phyloP scores from a whole-genome alignment of 30 jellyfish, hydroid and myxozoan genomes.

The Catostylus mosaicus region DNA sequence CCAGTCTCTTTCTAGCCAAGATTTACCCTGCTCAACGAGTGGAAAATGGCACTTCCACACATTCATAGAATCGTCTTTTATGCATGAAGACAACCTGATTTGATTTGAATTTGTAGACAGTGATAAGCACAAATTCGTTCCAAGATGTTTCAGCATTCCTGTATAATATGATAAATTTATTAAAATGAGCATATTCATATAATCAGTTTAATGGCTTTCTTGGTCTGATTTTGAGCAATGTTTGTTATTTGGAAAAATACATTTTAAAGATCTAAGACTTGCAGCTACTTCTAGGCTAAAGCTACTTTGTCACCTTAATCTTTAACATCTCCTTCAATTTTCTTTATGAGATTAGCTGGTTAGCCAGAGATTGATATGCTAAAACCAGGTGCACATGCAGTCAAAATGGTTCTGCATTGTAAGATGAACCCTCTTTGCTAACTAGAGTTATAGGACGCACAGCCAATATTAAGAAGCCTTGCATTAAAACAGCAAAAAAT shows the following conservation, averaged over 20 bases:
- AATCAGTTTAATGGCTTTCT: background rate
- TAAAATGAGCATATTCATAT: no score
- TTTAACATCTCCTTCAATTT: no score
- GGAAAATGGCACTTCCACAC: conserved; percentile 66
- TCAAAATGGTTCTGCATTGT: no score
- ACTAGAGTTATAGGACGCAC: no score
- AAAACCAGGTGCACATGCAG: no score
- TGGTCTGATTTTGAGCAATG: background rate
- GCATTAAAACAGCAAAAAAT: no score
- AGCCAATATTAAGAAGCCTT: no score
- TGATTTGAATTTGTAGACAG: conserved; percentile 30
- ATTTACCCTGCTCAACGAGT: conserved; percentile 23
- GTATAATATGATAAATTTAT: background rate
- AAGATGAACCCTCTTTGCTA: no score
- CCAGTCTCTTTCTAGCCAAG: conserved; percentile 59
- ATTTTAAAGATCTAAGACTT: background rate
- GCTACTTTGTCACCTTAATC: background rate
- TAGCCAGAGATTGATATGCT: no score
- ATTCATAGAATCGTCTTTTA: conserved; percentile 13
- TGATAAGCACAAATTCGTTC: conserved; percentile 33
- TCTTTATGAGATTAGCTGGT: no score
- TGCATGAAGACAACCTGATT: conserved; percentile 30
- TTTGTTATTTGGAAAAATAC: no score
- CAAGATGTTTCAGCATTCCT: conserved; percentile 46
- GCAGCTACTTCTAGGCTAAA: background rate